These are phyloP conservation scores for Blastobasis adustella DNA, from an alignment of 2,888 invertebrate species.

Conservation along the genomic window DNA sequence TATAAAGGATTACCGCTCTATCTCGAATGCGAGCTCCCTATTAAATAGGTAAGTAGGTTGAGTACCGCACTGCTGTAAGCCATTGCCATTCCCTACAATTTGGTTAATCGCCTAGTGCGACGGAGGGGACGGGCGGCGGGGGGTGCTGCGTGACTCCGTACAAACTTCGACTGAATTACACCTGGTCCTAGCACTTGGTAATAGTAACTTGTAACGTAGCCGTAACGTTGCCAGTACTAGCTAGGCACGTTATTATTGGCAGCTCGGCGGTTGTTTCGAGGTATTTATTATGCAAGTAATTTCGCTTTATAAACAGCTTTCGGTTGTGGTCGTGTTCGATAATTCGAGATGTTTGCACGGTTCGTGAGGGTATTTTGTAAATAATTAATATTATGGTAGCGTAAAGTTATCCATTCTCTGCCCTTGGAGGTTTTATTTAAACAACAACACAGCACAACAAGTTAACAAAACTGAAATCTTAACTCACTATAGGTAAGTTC, in stretches of 20 bases:
- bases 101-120: slow-evolving; percentile 47
- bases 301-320: not conserved
- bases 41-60: slow-evolving; percentile 19
- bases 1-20: no score
- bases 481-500: no score
- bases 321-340: no score
- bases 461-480: no score
- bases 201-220: not conserved
- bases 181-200: slow-evolving; percentile 5
- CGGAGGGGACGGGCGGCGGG: slow-evolving; percentile 8
- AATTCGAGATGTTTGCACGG: no score
- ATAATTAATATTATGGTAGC: no score
- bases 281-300: no score
- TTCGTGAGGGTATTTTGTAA: no score
- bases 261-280: not conserved
- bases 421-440: no score
- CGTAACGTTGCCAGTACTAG: not conserved
- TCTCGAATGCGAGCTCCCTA: no score
- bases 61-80: slow-evolving; percentile 40
- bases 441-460: no score
- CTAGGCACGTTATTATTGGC: not conserved
- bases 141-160: slow-evolving; percentile 39
- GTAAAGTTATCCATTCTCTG: no score
- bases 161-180: slow-evolving; percentile 25
- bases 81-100: slow-evolving; percentile 43